Evolutionary conservation across 2,797 vertebrate genomes (phyloP).

Genomic region (Eptatretus atami): DNA sequence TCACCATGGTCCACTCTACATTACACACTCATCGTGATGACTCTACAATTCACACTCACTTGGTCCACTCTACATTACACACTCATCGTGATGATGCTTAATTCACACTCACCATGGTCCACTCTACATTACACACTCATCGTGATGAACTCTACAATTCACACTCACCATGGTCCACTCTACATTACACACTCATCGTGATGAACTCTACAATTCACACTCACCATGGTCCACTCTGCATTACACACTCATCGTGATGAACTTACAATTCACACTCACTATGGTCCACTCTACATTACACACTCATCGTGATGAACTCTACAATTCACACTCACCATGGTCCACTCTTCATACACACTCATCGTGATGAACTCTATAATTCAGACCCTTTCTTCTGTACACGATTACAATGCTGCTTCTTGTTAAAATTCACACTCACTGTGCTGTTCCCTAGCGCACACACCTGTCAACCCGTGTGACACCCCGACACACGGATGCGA

Average conservation of each 20-base stretch:
- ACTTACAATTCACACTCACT: not conserved
- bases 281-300: not conserved
- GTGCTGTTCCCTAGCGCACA: constrained; percentile 10
- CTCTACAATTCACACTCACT: no score
- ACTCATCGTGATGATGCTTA: no score
- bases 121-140: no score
- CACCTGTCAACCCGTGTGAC: constrained; percentile 28
- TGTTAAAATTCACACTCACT: not conserved
- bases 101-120: no score
- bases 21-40: no score
- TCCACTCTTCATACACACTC: not conserved
- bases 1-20: no score
- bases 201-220: no score
- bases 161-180: no score
- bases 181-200: no score
- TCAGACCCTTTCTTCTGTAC: not conserved
- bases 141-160: no score
- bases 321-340: not conserved
- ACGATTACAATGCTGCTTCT: not conserved
- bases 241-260: not conserved
- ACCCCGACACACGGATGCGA: constrained; percentile 43
- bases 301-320: not conserved
- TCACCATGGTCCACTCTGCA: not conserved
- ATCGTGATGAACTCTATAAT: not conserved
- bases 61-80: no score